These are phyloP conservation scores for Galerucella pusilla DNA, from an alignment of 2,888 invertebrate species.

Conservation along the genomic window DNA sequence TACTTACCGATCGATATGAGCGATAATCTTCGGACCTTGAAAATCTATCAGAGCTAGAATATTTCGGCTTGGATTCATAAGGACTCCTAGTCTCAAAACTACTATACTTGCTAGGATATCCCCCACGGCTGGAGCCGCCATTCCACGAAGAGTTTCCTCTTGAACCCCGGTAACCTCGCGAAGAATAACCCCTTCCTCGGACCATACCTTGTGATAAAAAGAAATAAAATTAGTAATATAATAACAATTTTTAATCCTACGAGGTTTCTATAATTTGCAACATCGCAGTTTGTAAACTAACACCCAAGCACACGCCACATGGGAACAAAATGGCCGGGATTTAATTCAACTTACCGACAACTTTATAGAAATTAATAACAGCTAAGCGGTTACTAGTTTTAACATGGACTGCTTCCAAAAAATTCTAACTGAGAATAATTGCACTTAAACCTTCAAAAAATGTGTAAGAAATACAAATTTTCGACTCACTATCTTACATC, in stretches of 20 bases:
- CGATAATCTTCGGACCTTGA: slow-evolving; percentile 59
- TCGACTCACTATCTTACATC: background rate
- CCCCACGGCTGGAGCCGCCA: slow-evolving; percentile 50
- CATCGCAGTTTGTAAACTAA: background rate
- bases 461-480: background rate
- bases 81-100: slow-evolving; percentile 47
- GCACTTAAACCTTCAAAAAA: background rate
- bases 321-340: slow-evolving; percentile 1
- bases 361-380: background rate
- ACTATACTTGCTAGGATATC: slow-evolving; percentile 45
- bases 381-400: background rate
- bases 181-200: slow-evolving; percentile 55
- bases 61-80: slow-evolving; percentile 59
- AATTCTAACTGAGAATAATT: background rate
- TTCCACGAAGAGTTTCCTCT: slow-evolving; percentile 55
- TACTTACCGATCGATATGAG: slow-evolving; percentile 58
- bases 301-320: background rate
- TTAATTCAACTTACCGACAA: background rate
- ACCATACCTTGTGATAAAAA: background rate
- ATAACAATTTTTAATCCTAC: background rate
- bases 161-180: slow-evolving; percentile 55
- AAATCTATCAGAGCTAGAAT: slow-evolving; percentile 57
- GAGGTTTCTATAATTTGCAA: too few species aligned
- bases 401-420: background rate
- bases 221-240: background rate